Evolutionary conservation across 2,888 invertebrate species (phyloP).

Genomic region (Papilio protenor): DNA sequence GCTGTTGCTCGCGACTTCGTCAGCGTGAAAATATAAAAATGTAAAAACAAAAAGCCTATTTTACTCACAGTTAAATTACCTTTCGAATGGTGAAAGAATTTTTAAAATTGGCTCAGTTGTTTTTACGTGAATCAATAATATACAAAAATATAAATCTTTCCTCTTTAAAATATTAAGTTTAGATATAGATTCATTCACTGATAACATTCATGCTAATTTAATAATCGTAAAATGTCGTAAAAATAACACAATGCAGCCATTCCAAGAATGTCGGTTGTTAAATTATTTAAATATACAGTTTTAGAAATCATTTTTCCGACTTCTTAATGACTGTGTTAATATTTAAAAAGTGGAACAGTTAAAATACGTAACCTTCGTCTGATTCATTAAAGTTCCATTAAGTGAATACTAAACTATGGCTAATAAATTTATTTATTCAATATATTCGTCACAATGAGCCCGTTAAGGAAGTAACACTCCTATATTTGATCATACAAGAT

Average conservation of each 20-base stretch:
- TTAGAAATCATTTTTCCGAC: neutral
- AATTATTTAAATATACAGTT: neutral
- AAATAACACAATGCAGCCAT: conserved; percentile 5
- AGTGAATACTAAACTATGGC: conserved; percentile 5
- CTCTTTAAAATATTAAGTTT: no score
- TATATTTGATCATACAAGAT: conserved; percentile 1
- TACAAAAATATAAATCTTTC: neutral
- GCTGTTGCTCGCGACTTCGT: no score
- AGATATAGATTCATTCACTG: neutral
- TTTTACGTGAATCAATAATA: neutral
- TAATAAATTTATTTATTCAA: conserved; percentile 38
- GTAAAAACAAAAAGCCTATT: no score
- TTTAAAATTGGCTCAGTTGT: neutral
- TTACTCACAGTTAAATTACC: no score
- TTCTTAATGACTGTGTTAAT: neutral
- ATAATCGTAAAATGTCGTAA: neutral
- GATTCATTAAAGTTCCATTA: conserved; percentile 16
- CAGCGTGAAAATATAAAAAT: no score
- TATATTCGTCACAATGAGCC: conserved; percentile 24
- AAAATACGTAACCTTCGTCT: neutral
- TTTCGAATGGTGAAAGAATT: no score
- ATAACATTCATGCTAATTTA: neutral
- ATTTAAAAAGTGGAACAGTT: conserved; percentile 4
- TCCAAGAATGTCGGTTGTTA: neutral
- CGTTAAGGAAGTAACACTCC: conserved; percentile 22